Evolutionary conservation across 2,888 invertebrate genomes (phyloP).

Genomic region (Hofmannophila pseudospretella): DNA sequence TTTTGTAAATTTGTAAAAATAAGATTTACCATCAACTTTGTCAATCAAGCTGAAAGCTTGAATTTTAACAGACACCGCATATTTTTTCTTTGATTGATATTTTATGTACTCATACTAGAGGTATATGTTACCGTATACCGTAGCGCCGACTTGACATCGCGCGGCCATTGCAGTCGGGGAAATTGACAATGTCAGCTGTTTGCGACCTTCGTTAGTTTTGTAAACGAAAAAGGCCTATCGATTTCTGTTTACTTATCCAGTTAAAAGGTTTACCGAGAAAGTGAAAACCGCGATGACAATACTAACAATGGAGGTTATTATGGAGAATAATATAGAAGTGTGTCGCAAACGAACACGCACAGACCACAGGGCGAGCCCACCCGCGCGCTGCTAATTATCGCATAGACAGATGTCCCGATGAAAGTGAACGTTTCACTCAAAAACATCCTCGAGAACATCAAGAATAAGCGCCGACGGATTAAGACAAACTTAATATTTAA

Average conservation of each 20-base stretch:
- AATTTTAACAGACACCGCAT: too few species aligned
- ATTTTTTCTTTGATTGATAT: too few species aligned
- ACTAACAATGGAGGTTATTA: conserved; percentile 51
- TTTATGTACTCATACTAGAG: too few species aligned
- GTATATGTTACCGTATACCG: too few species aligned
- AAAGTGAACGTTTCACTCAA: conserved; percentile 53
- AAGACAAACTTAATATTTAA: conserved; percentile 28
- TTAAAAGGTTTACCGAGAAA: conserved; percentile 61
- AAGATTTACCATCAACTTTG: too few species aligned
- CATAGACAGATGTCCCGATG: conserved; percentile 62
- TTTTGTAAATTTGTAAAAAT: too few species aligned
- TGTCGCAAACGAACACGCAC: conserved; percentile 25
- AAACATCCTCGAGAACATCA: conserved; percentile 65
- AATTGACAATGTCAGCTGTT: too few species aligned
- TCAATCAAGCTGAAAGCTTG: too few species aligned
- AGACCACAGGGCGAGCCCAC: conserved; percentile 51
- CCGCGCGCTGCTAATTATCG: conserved; percentile 58
- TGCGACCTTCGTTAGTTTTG: too few species aligned
- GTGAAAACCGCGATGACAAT: conserved; percentile 67
- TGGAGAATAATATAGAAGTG: conserved; percentile 34
- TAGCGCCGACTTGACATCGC: too few species aligned
- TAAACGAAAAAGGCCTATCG: conserved; percentile 33
- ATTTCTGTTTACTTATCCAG: conserved; percentile 56
- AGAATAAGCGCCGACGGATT: conserved; percentile 73
- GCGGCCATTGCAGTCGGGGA: too few species aligned